Percentiles rank a stretch among this genome's conserved stretches.
Evolutionary conservation across 2,113 vertebrate species (phyloP).

Genomic region (Pyxicephalus adspersus): DNA sequence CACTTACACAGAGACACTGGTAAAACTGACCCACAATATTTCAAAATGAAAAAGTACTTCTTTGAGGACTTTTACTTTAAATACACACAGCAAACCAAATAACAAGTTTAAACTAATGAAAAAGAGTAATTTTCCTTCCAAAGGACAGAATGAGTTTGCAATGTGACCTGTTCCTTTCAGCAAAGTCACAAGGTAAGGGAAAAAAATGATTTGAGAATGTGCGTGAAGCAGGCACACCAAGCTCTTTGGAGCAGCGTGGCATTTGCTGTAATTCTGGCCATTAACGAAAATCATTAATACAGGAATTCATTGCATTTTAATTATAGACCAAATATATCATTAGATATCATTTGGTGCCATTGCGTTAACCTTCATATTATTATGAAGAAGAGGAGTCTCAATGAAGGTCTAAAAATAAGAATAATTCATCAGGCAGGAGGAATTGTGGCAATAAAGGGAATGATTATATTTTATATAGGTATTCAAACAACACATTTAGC

Average conservation of each 20-base stretch:
- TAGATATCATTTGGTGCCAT: background rate
- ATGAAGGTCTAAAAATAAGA: background rate
- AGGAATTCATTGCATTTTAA: slow-evolving; percentile 49
- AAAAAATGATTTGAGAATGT: slow-evolving; percentile 36
- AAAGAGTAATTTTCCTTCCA: background rate
- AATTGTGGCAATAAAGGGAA: too few relatives aligned
- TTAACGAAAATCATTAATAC: slow-evolving; percentile 53
- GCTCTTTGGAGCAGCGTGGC: background rate
- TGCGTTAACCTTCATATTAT: slow-evolving; percentile 46
- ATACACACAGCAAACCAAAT: too few relatives aligned
- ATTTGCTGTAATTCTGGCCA: slow-evolving; percentile 30
- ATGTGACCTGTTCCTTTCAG: slow-evolving; percentile 52
- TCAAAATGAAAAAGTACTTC: too few relatives aligned
- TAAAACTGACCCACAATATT: too few relatives aligned
- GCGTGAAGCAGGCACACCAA: slow-evolving; percentile 1
- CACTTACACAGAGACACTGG: too few relatives aligned
- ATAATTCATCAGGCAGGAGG: background rate
- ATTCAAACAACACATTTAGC: too few relatives aligned
- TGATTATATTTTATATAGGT: too few relatives aligned
- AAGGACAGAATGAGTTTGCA: slow-evolving; percentile 1
- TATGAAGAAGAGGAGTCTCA: background rate
- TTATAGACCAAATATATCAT: slow-evolving; percentile 41
- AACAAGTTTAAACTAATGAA: too few relatives aligned
- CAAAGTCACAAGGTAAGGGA: slow-evolving; percentile 45
- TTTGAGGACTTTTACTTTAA: too few relatives aligned